Evolutionary conservation across 2,113 vertebrate species (phyloP).

Genomic region (Piliocolobus tephrosceles): DNA sequence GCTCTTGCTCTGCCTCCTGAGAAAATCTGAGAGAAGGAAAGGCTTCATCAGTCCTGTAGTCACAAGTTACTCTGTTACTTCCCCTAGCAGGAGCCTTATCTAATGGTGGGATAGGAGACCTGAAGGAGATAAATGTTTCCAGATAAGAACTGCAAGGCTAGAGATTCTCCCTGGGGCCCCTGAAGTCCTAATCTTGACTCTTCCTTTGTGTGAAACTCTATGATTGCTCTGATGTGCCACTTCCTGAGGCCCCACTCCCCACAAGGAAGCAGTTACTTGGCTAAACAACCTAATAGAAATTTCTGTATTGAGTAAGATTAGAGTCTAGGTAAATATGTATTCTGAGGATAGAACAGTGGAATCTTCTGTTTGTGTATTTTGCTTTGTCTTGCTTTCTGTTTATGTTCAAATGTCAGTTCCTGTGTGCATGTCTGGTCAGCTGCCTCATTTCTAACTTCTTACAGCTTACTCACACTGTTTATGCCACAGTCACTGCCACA

Average conservation of each 20-base stretch:
- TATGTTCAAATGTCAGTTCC: neutral
- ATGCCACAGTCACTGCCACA: neutral
- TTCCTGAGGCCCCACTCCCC: neutral
- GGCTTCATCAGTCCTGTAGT: too few relatives aligned
- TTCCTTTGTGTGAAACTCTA: neutral
- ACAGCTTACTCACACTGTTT: neutral
- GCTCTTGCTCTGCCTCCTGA: neutral
- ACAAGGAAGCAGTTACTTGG: neutral
- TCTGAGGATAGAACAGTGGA: neutral
- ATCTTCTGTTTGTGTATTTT: constrained; percentile 8
- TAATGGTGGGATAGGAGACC: neutral
- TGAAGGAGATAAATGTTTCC: neutral
- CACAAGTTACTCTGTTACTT: neutral
- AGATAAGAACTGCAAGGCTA: neutral
- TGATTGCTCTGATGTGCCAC: too few relatives aligned
- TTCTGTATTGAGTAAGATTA: neutral
- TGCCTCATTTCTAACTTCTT: neutral
- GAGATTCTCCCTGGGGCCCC: neutral
- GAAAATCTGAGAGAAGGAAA: neutral
- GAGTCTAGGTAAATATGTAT: neutral
- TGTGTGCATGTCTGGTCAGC: neutral
- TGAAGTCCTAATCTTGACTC: neutral
- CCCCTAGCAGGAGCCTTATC: neutral
- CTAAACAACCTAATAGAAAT: neutral
- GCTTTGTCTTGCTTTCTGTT: constrained; percentile 11